Evolutionary conservation across 2,113 vertebrate species (phyloP), one percentile per base, ranked within the genome.

Genomic region (Colistium nudipinnis): DNA sequence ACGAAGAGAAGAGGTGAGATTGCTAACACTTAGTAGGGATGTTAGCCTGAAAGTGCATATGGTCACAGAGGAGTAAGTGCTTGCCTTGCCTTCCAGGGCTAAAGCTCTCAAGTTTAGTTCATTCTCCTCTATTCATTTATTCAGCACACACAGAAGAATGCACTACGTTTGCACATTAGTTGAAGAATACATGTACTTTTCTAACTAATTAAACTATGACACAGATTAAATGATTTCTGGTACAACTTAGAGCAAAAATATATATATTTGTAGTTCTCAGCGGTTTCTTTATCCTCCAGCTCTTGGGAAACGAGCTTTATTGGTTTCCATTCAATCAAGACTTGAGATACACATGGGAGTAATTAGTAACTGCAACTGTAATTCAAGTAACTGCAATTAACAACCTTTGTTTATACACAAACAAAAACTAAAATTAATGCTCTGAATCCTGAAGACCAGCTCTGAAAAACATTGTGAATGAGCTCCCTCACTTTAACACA

Each of bases 21-120:
- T 60, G 48, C 55, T 56, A 56, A 74, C 41, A 33, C 4, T 76
- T 70, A 82, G 62, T 64, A 48, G 38, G 43, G 28, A 56, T 49
- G 43, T 41, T 53, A 44, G 38, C 47, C 73, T 62, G 70, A 74
- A 84, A 66, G 54, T 61, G 35, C 41, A 25, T 33, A 31, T 31
- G 59, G 28, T 56, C 57, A 45, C 19, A 69, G 20, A 59, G 35
- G 24, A 63, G 49, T 47, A 33, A 13, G 25, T 60, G 39, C 71
- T 63, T 68, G 45, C 25, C 53, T 8, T 63, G 60, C 66, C 22
- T 62, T 69, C 52, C 51, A 41, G 11, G 27, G 35, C 45, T 60
- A 41, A 70, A 48, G 45, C 22, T 33, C 66, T 75, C 38, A 48
- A 39, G 76, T 43, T 70, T 38, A 30, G 47, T 48, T 56, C 38